A percentile compares a stretch with the other conserved stretches of the same genome.
These are phyloP conservation scores for Leucopternis melanops DNA, from an alignment of 2,113 vertebrate species.

Conservation along the genomic window DNA sequence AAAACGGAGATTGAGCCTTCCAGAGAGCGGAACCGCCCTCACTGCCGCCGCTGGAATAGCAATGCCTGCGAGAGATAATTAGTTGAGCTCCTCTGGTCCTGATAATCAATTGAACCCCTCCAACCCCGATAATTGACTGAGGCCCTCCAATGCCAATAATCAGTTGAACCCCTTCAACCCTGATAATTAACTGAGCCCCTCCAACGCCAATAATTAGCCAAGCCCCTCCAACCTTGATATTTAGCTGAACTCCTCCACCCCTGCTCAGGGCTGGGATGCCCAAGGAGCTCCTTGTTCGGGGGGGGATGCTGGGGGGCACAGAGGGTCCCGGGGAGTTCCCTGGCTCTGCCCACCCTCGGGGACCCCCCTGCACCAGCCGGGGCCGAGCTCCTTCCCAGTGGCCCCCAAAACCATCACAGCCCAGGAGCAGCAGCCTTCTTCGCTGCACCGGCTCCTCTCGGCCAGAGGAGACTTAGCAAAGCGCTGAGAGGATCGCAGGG, in stretches of 20 bases:
- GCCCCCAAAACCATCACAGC: background rate
- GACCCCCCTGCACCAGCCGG: rapidly evolving
- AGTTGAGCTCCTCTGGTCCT: background rate
- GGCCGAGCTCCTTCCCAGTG: rapidly evolving
- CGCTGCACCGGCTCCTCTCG: rapidly evolving
- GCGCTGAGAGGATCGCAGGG: background rate
- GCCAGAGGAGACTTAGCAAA: background rate
- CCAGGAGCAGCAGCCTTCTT: background rate
- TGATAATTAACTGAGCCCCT: background rate
- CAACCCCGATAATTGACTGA: background rate
- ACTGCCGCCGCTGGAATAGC: background rate
- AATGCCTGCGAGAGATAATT: background rate
- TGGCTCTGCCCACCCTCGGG: background rate
- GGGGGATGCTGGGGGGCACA: background rate
- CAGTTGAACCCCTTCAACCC: background rate
- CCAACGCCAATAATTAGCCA: background rate
- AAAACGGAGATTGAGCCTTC: background rate
- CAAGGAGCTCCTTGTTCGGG: background rate
- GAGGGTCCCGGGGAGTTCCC: background rate
- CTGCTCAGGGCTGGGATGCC: background rate
- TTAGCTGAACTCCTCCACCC: background rate
- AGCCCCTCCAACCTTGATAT: background rate
- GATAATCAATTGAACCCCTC: background rate
- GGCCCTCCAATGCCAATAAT: background rate
- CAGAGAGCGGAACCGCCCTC: background rate